Conservation (phyloP, 2,797 vertebrate genomes). For the Eulemur albifrons region DNA sequence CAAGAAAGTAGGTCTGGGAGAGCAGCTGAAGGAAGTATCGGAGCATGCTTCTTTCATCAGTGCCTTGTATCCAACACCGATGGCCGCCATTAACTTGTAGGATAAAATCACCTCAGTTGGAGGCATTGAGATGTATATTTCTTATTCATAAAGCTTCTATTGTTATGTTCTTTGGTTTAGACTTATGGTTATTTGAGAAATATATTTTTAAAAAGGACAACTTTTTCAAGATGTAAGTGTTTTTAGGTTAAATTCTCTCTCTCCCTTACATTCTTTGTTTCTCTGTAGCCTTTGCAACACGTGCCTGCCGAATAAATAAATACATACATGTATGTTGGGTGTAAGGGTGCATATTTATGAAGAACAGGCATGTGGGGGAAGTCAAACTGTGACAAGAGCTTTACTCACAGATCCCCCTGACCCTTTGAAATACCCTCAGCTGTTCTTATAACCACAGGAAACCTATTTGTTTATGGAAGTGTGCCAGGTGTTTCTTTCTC, state of each 20-base stretch:
- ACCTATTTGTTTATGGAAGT: conserved; percentile 85
- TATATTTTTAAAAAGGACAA: not conserved
- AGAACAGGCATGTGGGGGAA: conserved; percentile 66
- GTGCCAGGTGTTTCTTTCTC: conserved; percentile 90
- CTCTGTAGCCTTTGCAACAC: conserved; percentile 58
- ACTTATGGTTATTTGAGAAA: not conserved
- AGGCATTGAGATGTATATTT: not conserved
- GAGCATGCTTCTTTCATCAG: not conserved
- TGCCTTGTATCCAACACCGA: not conserved
- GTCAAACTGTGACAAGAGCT: conserved; percentile 81
- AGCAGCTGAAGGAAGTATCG: not conserved
- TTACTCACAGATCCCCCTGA: conserved; percentile 71
- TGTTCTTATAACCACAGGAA: conserved; percentile 81
- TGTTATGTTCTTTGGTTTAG: not conserved
- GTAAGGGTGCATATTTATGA: conserved; percentile 79
- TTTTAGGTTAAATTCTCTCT: not conserved
- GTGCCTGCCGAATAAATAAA: conserved; percentile 59
- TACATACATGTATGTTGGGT: not conserved
- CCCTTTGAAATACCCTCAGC: conserved; percentile 80
- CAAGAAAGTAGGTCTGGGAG: not conserved
- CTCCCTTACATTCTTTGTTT: conserved; percentile 9
- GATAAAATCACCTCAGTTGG: not conserved
- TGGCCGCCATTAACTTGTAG: not conserved
- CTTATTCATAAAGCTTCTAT: not conserved
- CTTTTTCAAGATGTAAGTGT: not conserved